Evolutionary conservation across 2,888 invertebrate genomes (phyloP).

Genomic region (Mellilla xanthometata): DNA sequence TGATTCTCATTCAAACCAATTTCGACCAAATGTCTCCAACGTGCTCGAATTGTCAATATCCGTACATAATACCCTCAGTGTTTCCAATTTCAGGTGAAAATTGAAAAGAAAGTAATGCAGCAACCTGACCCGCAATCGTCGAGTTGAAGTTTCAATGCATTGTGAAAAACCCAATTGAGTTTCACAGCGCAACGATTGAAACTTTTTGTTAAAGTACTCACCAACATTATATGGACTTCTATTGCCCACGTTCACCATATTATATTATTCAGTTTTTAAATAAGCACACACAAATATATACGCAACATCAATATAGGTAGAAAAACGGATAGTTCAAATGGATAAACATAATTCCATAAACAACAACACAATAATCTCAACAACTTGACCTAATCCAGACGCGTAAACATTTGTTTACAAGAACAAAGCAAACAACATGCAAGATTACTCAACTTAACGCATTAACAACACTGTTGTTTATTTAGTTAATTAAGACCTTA

Average conservation of each 20-base stretch:
- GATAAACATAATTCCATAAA: neutral
- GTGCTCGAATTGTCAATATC: neutral
- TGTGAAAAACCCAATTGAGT: conserved; percentile 17
- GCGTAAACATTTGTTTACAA: conserved; percentile 6
- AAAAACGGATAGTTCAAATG: neutral
- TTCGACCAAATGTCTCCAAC: too few relatives aligned
- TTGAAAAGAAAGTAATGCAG: conserved; percentile 15
- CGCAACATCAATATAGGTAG: too few relatives aligned
- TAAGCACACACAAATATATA: too few relatives aligned
- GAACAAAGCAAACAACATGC: conserved; percentile 10
- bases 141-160: conserved; percentile 15
- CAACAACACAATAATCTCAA: conserved; percentile 2
- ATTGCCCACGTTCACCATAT: conserved; percentile 8
- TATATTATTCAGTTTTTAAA: too few relatives aligned
- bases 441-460: conserved; percentile 4
- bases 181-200: conserved; percentile 6
- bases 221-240: conserved; percentile 1
- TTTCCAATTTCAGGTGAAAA: conserved; percentile 13
- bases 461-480: conserved; percentile 12
- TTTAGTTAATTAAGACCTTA: conserved; percentile 14
- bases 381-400: neutral
- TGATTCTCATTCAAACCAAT: too few relatives aligned
- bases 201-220: conserved; percentile 9
- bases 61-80: neutral
- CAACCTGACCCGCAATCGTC: conserved; percentile 14